Conservation (phyloP, 1,140 invertebrate species). For the Drosophila miranda region DNA sequence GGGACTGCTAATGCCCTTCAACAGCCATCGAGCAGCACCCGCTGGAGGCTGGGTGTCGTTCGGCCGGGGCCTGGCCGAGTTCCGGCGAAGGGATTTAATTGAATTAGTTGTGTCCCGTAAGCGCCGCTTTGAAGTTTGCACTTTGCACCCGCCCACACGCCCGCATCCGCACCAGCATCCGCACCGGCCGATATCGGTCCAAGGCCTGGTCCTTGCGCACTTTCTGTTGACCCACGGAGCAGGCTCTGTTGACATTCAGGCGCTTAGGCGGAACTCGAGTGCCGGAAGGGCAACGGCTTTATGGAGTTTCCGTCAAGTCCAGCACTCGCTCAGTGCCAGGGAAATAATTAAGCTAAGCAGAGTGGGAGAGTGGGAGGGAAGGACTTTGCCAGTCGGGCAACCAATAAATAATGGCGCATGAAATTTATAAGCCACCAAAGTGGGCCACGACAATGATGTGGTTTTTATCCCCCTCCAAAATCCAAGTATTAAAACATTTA, state of each 20-base stretch:
- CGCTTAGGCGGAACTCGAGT: conserved; percentile 55
- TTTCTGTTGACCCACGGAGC: conserved; percentile 51
- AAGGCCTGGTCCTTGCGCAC: conserved; percentile 20
- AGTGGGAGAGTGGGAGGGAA: not conserved
- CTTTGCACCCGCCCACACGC: conserved; percentile 52
- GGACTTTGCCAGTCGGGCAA: conserved; percentile 22
- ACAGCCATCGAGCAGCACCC: conserved; percentile 10
- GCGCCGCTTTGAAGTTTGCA: conserved; percentile 74
- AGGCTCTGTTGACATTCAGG: conserved; percentile 59
- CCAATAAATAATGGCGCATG: conserved; percentile 53
- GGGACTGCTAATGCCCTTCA: conserved; percentile 22
- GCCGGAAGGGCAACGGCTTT: conserved; percentile 60
- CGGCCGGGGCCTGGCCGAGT: conserved; percentile 13
- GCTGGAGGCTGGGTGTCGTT: conserved; percentile 6
- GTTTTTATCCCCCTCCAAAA: conserved; percentile 38
- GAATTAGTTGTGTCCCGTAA: conserved; percentile 71
- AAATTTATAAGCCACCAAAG: conserved; percentile 48
- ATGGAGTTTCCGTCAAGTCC: conserved; percentile 55
- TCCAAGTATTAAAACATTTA: conserved; percentile 63
- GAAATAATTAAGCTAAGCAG: conserved; percentile 62
- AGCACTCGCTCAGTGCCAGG: conserved; percentile 29
- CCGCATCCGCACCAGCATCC: conserved; percentile 7
- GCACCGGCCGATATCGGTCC: conserved; percentile 1
- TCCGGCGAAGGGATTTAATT: conserved; percentile 65
- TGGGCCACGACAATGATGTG: conserved; percentile 40